Evolutionary conservation across 2,797 vertebrate species (phyloP), one percentile per base, ranked within the genome.

Genomic region (Sebastes umbrosus): DNA sequence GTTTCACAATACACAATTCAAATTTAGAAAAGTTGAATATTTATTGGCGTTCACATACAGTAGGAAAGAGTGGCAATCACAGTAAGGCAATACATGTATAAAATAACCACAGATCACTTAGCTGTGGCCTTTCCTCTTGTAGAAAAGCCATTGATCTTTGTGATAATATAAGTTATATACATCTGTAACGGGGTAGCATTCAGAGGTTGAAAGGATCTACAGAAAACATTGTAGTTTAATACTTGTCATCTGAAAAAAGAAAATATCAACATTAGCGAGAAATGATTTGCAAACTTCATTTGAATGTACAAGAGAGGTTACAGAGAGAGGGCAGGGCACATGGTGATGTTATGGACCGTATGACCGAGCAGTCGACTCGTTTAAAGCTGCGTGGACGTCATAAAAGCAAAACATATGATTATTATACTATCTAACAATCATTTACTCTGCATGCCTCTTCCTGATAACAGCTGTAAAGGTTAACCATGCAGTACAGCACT

Each of bases 1-100:
- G 9, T 32, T 10, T 22, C n/a, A 34, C 64, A 16, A 20, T 1
- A 32, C 27, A 58, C 34, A 20, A 24, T 57, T 34, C 2, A 34
- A 73, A 32, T 57, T 18, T 69, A 24, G 32, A 87, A 86, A 89
- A 83, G 14, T 73, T n/a, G 52, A 50, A 76, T 66, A 71, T 91
- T 93, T 91, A 93, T 91, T 91, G 68, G 76, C 75, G 59, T 86
- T 77, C 59, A 79, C 59, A 62, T 64, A 67, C 57, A 58, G 66
- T 82, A 75, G 76, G 85, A 91, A 82, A 86, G 64, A 74, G 54
- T 73, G 82, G 75, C 83, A 80, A 77, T 79, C 76, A 77, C 57
- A 77, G 32, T 78, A 86, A 90, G 80, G 79, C 59, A 7, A 14
- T 0, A 36, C 13, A 27, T 77, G 72, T 68, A 52, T 77, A 77